Base-by-base conservation (phyloP, 2,113 vertebrate genomes). In the Atlantisia rogersi region DNA sequence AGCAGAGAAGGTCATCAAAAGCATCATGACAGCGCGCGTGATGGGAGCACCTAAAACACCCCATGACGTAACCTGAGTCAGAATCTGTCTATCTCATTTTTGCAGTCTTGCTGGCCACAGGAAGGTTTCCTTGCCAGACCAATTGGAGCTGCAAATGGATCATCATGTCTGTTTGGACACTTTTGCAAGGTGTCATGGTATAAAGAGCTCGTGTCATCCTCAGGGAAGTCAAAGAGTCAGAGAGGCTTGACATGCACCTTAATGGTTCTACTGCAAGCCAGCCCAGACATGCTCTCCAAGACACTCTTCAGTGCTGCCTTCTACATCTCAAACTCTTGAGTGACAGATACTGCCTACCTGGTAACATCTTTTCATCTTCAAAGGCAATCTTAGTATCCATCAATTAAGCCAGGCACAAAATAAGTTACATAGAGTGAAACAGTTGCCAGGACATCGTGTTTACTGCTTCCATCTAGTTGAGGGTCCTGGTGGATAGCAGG, bases 21-120 rank as follows among this genome's bases (percentile, higher is more conserved):
- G 35, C 10, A 22, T 4, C 55, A 6, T 2, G 17, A 68, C 42
- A 44, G 55, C 1, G 1, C 4, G 22, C 6, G 4, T 6, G n/a
- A 1, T 44, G 42, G 48, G 31, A 55, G n/a, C 21, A 26, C 26
- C 11, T 21, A 15, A 40, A 93, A 82, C 13, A 26, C 14, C 31
- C 60, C 29, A 18, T 31, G 60, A 35, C 9, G 5, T 31, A 19
- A 52, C 19, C 18, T 15, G 14, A 20, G 31, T 26, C 37, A 31
- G 12, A 58, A 31, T 7, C 21, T 52, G 29, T 62, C 39, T 26
- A 46, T 26, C 20, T 48, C 11, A 25, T 35, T 15, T 53, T 55
- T 42, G 50, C n/a, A 75, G 15, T n/a, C 52, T 22, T 28, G 48
- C 29, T 50, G 85, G 46, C 14, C 32, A 39, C 31, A 44, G 24